Evolutionary conservation across 2,888 invertebrate species (phyloP), one percentile per base, ranked within the genome.

Genomic region (Mythimna albipuncta): DNA sequence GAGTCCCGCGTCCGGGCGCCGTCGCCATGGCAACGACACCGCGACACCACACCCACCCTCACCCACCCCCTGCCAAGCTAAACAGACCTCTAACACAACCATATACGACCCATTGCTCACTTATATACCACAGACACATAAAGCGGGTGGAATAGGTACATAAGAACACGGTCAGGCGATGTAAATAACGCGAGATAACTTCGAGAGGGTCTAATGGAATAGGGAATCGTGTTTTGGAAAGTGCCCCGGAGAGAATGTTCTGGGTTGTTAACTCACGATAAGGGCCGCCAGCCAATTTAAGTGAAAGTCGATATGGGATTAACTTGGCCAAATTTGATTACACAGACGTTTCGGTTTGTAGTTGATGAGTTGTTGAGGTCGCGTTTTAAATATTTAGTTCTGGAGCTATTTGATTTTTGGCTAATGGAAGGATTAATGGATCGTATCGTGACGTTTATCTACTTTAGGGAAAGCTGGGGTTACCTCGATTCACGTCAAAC

Each of bases 1-100:
- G 95, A 97, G 96, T 96, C 96, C 96, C 96, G 96, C 97, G 97
- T 92, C 97, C 96, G 96, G 96, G 95, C 93, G 96, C 94, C 94
- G 97, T 97, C 93, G 93, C 96, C 96, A 96, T 97, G 95, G 93
- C 96, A 92, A 97, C 97, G 94, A 95, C 96, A 94, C 96, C 96
- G 94, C 92, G 94, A 94, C 94, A 94, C 95, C 94, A 91, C 87
- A 87, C 88, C 89, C 89, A 84, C 83, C 86, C 84, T 85, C 85
- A 57, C 74, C 90, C 88, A 85, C 88, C 88, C 89, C 83, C 81
- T 74, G 77, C 72, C 91, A 86, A 80, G 82, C 88, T 80, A 91
- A 93, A 89, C 88, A 79, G 91, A 88, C 92, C 94, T 91, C 87
- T 93, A 93, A 82, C 82, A 83, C 87, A 88, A 86, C 84, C 77